A percentile compares a stretch with the other conserved stretches of the same genome.
phyloP scores from a whole-genome alignment of 2,113 vertebrate species.

The Nibea coibor region DNA sequence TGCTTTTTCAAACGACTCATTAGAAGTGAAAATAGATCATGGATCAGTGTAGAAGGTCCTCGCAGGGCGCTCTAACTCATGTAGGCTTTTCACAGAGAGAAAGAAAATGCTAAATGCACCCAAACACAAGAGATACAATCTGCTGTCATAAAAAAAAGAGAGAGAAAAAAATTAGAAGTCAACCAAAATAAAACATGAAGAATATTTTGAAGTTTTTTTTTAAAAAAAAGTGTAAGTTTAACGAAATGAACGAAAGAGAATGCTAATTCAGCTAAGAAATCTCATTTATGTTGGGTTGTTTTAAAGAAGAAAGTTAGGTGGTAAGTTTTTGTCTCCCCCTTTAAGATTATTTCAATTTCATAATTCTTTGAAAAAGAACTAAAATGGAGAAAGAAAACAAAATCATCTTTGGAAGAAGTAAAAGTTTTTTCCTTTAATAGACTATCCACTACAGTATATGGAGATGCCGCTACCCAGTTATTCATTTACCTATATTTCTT shows the following conservation, averaged over 20 bases:
- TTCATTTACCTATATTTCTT: constrained; percentile 83
- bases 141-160: constrained; percentile 79
- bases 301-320: constrained; percentile 40
- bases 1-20: constrained; percentile 73
- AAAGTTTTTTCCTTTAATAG: constrained; percentile 80
- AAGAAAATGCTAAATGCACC: constrained; percentile 81
- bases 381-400: constrained; percentile 79
- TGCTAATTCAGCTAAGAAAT: constrained; percentile 72
- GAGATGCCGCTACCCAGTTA: constrained; percentile 91
- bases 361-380: constrained; percentile 75
- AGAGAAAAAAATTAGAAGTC: constrained; percentile 60
- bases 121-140: constrained; percentile 87
- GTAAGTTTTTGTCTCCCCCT: constrained; percentile 58
- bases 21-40: constrained; percentile 74
- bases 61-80: constrained; percentile 75
- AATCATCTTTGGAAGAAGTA: constrained; percentile 91
- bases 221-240: constrained; percentile 67
- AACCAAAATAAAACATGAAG: constrained; percentile 70
- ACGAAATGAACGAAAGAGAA: constrained; percentile 69
- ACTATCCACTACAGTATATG: constrained; percentile 91
- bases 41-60: constrained; percentile 75
- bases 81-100: constrained; percentile 80
- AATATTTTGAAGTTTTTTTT: constrained; percentile 73
- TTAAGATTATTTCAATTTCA: constrained; percentile 73
- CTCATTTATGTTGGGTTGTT: constrained; percentile 67